Conservation (phyloP, 2,888 invertebrate species). For the Tridacna crocea region DNA sequence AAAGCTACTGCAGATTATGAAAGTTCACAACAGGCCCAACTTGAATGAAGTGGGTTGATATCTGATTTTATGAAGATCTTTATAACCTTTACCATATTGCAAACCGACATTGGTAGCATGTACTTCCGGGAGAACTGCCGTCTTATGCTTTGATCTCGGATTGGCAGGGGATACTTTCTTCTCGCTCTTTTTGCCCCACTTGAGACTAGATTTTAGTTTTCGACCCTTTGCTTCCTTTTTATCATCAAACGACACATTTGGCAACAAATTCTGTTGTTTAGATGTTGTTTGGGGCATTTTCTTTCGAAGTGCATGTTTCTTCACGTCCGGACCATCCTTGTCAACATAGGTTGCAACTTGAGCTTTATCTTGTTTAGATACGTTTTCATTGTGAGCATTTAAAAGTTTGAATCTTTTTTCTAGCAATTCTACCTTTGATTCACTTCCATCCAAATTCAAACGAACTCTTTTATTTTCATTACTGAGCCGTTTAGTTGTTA, state of each 20-base stretch:
- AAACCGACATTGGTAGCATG: conserved; percentile 12
- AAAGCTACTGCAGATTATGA: too few species aligned
- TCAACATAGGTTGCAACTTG: conserved; percentile 54
- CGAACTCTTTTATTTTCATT: conserved; percentile 58
- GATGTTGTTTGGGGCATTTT: background rate
- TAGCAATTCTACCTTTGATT: conserved; percentile 42
- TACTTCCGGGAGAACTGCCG: conserved; percentile 35
- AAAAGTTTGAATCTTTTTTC: conserved; percentile 50
- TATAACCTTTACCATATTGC: conserved; percentile 46
- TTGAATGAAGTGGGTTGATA: conserved; percentile 25
- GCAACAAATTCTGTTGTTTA: background rate
- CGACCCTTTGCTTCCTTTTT: background rate
- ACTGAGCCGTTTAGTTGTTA: conserved; percentile 41
- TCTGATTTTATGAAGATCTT: conserved; percentile 48
- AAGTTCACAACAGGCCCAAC: conserved; percentile 31
- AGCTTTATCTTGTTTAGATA: background rate
- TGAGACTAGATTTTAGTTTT: conserved; percentile 4
- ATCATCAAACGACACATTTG: background rate
- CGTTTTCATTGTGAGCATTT: conserved; percentile 40
- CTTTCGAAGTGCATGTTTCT: background rate
- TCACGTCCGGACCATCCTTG: background rate
- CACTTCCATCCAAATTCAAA: conserved; percentile 49
- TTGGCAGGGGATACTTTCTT: background rate
- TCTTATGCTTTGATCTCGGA: conserved; percentile 8
- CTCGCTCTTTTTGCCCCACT: conserved; percentile 2